These are phyloP conservation scores for Adelges cooleyi DNA, from an alignment of 1,140 invertebrate species.

Conservation along the genomic window DNA sequence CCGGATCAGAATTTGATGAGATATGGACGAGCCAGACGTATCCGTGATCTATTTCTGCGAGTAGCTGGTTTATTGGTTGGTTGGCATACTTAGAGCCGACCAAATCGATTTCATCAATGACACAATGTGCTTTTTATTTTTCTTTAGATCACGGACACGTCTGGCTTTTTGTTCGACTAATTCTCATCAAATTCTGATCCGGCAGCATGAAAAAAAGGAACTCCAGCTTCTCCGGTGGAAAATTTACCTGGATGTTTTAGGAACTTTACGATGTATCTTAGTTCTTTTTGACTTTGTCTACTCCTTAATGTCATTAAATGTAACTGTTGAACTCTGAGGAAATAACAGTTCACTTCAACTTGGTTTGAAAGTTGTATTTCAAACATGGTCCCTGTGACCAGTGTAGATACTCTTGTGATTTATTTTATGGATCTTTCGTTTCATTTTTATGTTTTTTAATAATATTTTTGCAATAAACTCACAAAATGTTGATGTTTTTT, in stretches of 20 bases:
- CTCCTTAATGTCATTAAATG: slow-evolving; percentile 94
- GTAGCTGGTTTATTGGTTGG: slow-evolving; percentile 96
- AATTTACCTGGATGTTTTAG: slow-evolving; percentile 92
- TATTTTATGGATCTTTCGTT: too few species aligned
- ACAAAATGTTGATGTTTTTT: too few species aligned
- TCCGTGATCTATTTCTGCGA: slow-evolving; percentile 97
- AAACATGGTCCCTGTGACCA: slow-evolving; percentile 54
- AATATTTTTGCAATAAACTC: too few species aligned
- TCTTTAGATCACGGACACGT: slow-evolving; percentile 84
- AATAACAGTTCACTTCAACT: slow-evolving; percentile 69
- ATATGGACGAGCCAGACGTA: slow-evolving; percentile 91
- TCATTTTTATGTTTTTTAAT: too few species aligned
- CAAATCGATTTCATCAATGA: slow-evolving; percentile 99
- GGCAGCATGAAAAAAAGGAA: slow-evolving; percentile 90
- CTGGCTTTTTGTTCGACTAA: slow-evolving; percentile 94
- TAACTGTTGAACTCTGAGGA: too few species aligned
- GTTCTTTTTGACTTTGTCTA: slow-evolving; percentile 78
- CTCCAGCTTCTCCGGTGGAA: slow-evolving; percentile 92
- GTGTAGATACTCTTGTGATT: too few species aligned
- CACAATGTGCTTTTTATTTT: slow-evolving; percentile 89
- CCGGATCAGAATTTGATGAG: slow-evolving; percentile 98
- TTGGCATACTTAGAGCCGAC: slow-evolving; percentile 97
- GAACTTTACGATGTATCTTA: slow-evolving; percentile 95
- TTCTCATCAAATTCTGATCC: slow-evolving; percentile 99
- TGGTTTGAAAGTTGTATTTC: slow-evolving; percentile 72